Conservation (phyloP, 2,797 vertebrate genomes). For the Fundulus diaphanus region DNA sequence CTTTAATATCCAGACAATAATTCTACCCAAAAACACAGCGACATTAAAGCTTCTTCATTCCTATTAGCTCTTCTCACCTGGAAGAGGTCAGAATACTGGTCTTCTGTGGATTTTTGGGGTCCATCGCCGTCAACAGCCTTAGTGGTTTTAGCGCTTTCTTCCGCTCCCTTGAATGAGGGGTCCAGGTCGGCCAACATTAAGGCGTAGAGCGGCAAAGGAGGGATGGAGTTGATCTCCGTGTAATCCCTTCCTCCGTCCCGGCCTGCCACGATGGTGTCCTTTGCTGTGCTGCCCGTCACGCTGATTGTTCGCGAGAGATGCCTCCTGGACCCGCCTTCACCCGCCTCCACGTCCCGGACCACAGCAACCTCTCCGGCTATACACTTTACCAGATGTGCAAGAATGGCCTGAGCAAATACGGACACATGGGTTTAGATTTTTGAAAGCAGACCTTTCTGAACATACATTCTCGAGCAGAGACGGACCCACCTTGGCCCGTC, state of each 20-base stretch:
- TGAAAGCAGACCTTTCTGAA: neutral
- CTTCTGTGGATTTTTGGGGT: conserved; percentile 81
- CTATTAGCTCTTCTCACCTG: conserved; percentile 74
- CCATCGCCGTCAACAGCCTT: conserved; percentile 81
- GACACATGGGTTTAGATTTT: neutral
- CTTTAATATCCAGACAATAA: neutral
- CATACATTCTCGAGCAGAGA: neutral
- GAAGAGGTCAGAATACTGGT: conserved; percentile 95
- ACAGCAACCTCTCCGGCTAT: conserved; percentile 97
- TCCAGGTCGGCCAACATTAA: conserved; percentile 95
- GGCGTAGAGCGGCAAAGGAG: conserved; percentile 91
- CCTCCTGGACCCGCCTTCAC: conserved; percentile 89
- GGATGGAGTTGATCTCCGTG: conserved; percentile 99
- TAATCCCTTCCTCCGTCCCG: conserved; percentile 96
- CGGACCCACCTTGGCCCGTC: conserved; percentile 87
- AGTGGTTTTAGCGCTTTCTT: conserved; percentile 85
- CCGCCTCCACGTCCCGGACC: conserved; percentile 92
- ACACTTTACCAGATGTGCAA: conserved; percentile 97
- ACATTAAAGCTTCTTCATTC: too few relatives aligned
- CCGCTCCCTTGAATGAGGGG: conserved; percentile 86
- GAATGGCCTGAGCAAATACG: conserved; percentile 83
- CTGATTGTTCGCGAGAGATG: conserved; percentile 98
- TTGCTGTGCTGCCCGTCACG: conserved; percentile 97
- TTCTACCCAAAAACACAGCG: too few relatives aligned
- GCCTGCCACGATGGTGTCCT: conserved; percentile 94